phyloP scores from a whole-genome alignment of 2,797 vertebrate genomes.

The Merluccius polli region DNA sequence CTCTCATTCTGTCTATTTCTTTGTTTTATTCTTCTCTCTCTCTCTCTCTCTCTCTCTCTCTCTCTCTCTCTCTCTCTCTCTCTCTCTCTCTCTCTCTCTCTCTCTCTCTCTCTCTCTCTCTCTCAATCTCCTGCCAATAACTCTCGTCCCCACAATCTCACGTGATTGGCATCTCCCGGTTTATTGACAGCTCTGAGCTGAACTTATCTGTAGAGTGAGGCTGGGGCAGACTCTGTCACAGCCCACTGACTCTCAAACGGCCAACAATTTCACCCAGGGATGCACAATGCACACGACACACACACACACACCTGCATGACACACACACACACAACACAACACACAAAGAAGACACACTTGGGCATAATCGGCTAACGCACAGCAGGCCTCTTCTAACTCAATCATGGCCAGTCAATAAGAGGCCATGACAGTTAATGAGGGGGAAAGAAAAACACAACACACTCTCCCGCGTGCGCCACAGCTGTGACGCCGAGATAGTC shows the following conservation, averaged over 20 bases:
- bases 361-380: slow-evolving; percentile 11
- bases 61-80: neutral
- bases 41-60: slow-evolving; percentile 7
- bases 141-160: slow-evolving; percentile 6
- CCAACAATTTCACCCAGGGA: neutral
- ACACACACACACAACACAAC: neutral
- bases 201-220: slow-evolving; percentile 44
- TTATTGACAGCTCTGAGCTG: slow-evolving; percentile 40
- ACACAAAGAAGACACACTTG: neutral
- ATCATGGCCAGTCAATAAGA: neutral
- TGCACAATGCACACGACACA: neutral
- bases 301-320: neutral
- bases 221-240: slow-evolving; percentile 49
- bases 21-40: neutral
- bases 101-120: neutral
- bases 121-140: neutral
- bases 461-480: neutral
- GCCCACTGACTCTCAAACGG: slow-evolving; percentile 27
- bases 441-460: neutral
- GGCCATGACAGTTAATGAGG: neutral
- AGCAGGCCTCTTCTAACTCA: neutral
- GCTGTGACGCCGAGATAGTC: neutral
- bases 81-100: slow-evolving; percentile 1
- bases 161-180: slow-evolving; percentile 56
- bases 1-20: neutral